Evolutionary conservation across 2,888 invertebrate genomes (phyloP).

Genomic region (Carabus problematicus): DNA sequence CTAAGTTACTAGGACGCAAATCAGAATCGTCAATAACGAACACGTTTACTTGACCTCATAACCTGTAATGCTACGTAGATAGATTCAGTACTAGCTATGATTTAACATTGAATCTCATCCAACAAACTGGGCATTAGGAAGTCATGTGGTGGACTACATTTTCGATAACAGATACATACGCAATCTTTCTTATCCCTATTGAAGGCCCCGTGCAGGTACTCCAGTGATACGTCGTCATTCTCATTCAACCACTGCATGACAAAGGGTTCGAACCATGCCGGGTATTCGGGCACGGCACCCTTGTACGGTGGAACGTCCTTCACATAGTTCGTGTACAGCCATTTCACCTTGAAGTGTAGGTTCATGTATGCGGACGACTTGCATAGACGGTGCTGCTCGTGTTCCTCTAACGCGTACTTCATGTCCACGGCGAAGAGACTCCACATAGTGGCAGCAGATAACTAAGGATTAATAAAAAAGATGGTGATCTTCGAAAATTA

Average conservation of each 20-base stretch:
- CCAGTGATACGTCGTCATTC: slow-evolving; percentile 98
- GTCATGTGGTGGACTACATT: too few species aligned
- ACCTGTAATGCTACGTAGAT: too few species aligned
- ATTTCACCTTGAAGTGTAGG: slow-evolving; percentile 98
- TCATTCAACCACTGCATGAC: slow-evolving; percentile 99
- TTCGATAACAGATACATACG: slow-evolving; percentile 66
- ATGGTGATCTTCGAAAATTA: too few species aligned
- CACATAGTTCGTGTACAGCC: slow-evolving; percentile 97
- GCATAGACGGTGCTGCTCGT: slow-evolving; percentile 93
- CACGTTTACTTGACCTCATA: too few species aligned
- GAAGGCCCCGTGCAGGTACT: slow-evolving; percentile 98
- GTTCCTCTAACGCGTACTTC: slow-evolving; percentile 98
- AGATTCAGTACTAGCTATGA: too few species aligned
- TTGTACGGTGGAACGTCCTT: slow-evolving; percentile 97
- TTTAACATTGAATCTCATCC: too few species aligned
- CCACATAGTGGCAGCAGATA: slow-evolving; percentile 99
- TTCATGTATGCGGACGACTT: slow-evolving; percentile 99
- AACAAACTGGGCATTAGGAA: too few species aligned
- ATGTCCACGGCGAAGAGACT: slow-evolving; percentile 94
- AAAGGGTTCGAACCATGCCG: slow-evolving; percentile 99
- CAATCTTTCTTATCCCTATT: slow-evolving; percentile 96
- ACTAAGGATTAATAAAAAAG: slow-evolving; percentile 69
- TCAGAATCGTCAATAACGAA: too few species aligned
- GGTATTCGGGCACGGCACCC: slow-evolving; percentile 97
- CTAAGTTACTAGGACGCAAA: too few species aligned